These are phyloP conservation scores for Pseudachorutes palmiensis DNA, from an alignment of 1,140 invertebrate genomes.

Conservation along the genomic window DNA sequence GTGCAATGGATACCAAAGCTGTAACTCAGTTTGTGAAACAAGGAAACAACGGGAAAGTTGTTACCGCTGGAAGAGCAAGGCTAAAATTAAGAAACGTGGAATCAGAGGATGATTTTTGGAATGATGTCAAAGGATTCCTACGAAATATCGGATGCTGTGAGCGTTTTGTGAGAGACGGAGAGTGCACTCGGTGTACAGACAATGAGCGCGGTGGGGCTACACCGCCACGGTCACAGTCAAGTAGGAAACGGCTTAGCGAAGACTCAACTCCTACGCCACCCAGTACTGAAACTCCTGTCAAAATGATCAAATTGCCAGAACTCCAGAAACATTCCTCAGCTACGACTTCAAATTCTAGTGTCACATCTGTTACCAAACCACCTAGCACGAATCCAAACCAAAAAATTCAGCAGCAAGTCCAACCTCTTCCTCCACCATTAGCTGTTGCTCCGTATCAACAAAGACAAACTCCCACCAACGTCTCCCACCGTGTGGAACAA, in stretches of 20 bases:
- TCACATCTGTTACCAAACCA: background rate
- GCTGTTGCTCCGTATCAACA: background rate
- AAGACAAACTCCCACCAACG: background rate
- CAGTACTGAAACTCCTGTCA: background rate
- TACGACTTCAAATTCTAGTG: background rate
- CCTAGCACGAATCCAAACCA: background rate
- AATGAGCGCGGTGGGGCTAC: background rate
- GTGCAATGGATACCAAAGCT: constrained; percentile 5
- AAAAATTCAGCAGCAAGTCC: constrained; percentile 47
- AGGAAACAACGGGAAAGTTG: background rate
- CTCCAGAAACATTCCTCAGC: background rate
- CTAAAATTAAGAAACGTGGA: background rate
- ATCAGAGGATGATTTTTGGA: constrained; percentile 6
- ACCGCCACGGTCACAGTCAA: background rate
- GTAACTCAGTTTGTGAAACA: constrained; percentile 2
- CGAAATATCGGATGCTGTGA: background rate
- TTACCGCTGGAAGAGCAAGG: background rate
- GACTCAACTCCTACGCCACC: background rate
- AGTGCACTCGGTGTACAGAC: background rate
- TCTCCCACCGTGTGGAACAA: background rate
- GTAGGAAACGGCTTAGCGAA: background rate
- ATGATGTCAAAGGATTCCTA: constrained; percentile 5
- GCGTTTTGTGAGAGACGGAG: background rate
- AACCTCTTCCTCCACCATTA: constrained; percentile 5
- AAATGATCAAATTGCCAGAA: background rate